Conservation (phyloP, 2,797 vertebrate genomes). For the Clamator glandarius region DNA sequence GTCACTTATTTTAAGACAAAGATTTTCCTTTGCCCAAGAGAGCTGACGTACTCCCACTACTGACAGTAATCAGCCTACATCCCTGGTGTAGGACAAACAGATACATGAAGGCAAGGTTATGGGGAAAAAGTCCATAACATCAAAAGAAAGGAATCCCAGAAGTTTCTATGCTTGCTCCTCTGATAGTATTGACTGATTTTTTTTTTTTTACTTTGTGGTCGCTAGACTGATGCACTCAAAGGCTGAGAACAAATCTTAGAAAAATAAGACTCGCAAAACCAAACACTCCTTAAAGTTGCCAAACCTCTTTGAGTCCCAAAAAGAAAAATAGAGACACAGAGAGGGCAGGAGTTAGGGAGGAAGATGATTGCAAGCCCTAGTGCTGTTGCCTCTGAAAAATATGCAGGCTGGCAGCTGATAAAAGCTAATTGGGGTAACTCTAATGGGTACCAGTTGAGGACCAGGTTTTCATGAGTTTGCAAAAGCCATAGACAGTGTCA, state of each 20-base stretch:
- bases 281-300: slow-evolving; percentile 28
- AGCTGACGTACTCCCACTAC: not conserved
- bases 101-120: slow-evolving; percentile 20
- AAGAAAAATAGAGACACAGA: not conserved
- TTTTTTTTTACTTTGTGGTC: not conserved
- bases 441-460: accelerated
- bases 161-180: slow-evolving; percentile 27
- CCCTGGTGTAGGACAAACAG: not conserved
- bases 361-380: not conserved
- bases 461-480: not conserved
- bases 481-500: not conserved
- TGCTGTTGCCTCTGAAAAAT: not conserved
- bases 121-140: slow-evolving; percentile 5
- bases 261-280: slow-evolving; percentile 29
- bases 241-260: slow-evolving; percentile 39
- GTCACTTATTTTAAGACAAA: slow-evolving; percentile 33
- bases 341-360: not conserved
- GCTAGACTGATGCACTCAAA: slow-evolving; percentile 29
- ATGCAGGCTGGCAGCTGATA: not conserved
- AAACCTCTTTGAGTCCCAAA: not conserved
- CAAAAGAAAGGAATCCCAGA: slow-evolving; percentile 50
- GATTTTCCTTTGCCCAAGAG: slow-evolving; percentile 7
- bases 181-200: not conserved
- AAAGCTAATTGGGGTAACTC: not conserved
- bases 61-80: not conserved